These are phyloP conservation scores for Drosophila ambigua DNA, from an alignment of 1,140 invertebrate genomes.

Conservation along the genomic window DNA sequence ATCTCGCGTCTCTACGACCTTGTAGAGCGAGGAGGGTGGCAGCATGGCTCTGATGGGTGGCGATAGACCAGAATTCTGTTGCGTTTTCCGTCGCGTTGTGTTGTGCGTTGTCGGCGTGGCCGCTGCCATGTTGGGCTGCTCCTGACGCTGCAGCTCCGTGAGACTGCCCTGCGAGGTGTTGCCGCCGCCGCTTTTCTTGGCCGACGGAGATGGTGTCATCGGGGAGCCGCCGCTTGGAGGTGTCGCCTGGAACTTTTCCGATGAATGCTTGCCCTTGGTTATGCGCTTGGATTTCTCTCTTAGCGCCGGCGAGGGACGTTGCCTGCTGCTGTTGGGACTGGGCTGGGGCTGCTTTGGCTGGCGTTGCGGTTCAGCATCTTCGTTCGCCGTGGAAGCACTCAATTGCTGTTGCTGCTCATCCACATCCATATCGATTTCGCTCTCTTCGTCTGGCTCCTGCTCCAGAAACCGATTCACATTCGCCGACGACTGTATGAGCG, in stretches of 20 bases:
- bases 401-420: constrained; percentile 43
- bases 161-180: constrained; percentile 23
- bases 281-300: constrained; percentile 75
- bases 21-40: constrained; percentile 74
- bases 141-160: constrained; percentile 40
- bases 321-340: constrained; percentile 38
- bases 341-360: constrained; percentile 1
- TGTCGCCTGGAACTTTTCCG: constrained; percentile 71
- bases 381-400: too few relatives aligned
- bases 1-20: constrained; percentile 72
- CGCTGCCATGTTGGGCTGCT: constrained; percentile 31
- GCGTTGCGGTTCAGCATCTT: neutral
- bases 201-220: constrained; percentile 28
- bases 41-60: constrained; percentile 77
- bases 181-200: constrained; percentile 24
- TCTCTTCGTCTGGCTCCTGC: constrained; percentile 45
- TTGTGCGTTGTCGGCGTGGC: constrained; percentile 36
- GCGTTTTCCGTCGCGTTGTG: constrained; percentile 52
- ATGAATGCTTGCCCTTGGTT: constrained; percentile 78
- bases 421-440: constrained; percentile 74
- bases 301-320: constrained; percentile 57
- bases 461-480: constrained; percentile 68
- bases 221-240: constrained; percentile 34
- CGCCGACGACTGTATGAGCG: constrained; percentile 85
- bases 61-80: constrained; percentile 55